Conservation (phyloP, 2,888 invertebrate species). For the Drosophila seclusa region DNA sequence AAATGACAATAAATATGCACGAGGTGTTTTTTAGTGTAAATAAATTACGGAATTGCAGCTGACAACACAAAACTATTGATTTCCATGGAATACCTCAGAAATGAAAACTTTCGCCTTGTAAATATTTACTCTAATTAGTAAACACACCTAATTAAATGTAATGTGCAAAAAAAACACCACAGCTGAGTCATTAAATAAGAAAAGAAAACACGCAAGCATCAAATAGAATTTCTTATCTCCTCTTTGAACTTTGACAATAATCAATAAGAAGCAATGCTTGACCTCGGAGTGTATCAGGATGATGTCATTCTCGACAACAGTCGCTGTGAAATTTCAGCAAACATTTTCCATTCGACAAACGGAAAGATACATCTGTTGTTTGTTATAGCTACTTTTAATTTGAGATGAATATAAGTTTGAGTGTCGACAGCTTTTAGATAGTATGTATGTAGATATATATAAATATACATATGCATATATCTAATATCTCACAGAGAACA, state of each 20-base stretch:
- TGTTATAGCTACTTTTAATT: neutral
- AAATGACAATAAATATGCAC: neutral
- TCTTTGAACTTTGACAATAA: conserved; percentile 64
- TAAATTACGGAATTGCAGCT: neutral
- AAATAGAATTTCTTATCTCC: conserved; percentile 15
- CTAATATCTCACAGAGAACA: conserved; percentile 14
- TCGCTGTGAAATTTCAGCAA: conserved; percentile 37
- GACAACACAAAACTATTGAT: neutral
- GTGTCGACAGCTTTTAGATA: conserved; percentile 22
- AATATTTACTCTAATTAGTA: neutral
- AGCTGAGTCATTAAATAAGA: conserved; percentile 38
- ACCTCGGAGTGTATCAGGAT: conserved; percentile 61
- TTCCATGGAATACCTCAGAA: neutral
- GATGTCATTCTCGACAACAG: conserved; percentile 59
- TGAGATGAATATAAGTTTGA: conserved; percentile 1
- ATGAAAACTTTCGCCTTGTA: neutral
- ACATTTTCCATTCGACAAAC: conserved; percentile 34
- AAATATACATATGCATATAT: neutral
- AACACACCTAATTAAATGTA: neutral
- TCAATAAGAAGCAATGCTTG: conserved; percentile 50
- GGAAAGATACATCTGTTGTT: conserved; percentile 14
- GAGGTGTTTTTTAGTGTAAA: conserved; percentile 4
- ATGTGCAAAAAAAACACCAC: neutral
- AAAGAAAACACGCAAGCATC: neutral
- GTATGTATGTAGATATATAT: neutral